Percentiles rank a stretch among this genome's conserved stretches.
These are phyloP conservation scores for Cydia amplana DNA, from an alignment of 1,140 invertebrate species.

Conservation along the genomic window DNA sequence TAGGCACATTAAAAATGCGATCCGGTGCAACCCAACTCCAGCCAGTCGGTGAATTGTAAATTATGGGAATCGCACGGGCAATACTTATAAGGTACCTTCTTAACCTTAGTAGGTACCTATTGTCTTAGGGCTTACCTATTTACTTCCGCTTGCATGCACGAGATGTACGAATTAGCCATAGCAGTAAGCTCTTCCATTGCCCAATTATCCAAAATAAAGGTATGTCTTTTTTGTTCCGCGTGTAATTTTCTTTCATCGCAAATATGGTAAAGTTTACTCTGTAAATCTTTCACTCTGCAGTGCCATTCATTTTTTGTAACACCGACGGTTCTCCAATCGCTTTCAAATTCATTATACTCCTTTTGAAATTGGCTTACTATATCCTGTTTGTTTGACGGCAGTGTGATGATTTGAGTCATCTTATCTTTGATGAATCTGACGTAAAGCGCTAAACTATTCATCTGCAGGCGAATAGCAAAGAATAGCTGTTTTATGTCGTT, in stretches of 20 bases:
- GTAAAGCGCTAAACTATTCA: constrained; percentile 78
- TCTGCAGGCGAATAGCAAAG: constrained; percentile 76
- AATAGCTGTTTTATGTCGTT: constrained; percentile 79
- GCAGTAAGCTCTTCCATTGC: constrained; percentile 71
- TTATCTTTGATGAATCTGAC: constrained; percentile 73
- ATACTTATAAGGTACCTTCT: neutral
- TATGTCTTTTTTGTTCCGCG: constrained; percentile 74
- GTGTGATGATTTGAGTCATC: constrained; percentile 77
- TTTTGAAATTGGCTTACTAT: constrained; percentile 78
- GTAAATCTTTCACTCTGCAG: constrained; percentile 68
- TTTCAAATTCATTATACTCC: constrained; percentile 80
- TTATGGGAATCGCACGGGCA: too few species aligned
- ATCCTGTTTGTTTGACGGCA: constrained; percentile 79
- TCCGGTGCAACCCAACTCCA: too few species aligned
- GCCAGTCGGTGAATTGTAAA: too few species aligned
- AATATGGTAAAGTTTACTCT: constrained; percentile 70
- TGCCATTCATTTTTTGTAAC: constrained; percentile 76
- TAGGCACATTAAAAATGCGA: too few species aligned
- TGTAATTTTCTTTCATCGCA: constrained; percentile 78
- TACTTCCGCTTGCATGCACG: constrained; percentile 80
- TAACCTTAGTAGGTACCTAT: neutral
- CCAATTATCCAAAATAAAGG: constrained; percentile 79
- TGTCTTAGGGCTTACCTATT: constrained; percentile 68
- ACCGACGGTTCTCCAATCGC: constrained; percentile 77
- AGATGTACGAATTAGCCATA: constrained; percentile 79